phyloP scores from a whole-genome alignment of 2,797 vertebrate species.

The Catamblyrhynchus diadema region DNA sequence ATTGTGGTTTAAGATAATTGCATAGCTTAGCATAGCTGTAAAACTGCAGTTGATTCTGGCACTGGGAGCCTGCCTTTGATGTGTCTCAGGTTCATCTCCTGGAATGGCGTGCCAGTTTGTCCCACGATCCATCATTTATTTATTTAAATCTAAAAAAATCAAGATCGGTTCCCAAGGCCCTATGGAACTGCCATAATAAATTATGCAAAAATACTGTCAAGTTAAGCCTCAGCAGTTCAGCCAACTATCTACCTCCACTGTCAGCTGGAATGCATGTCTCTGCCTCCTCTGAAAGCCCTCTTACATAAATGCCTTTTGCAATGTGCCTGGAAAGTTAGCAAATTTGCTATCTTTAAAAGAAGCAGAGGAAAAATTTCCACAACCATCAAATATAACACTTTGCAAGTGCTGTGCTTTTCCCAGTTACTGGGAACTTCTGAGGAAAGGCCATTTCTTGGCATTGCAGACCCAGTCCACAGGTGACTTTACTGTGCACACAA shows the following conservation, averaged over 20 bases:
- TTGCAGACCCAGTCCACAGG: not conserved
- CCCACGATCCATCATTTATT: not conserved
- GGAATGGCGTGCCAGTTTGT: not conserved
- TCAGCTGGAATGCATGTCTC: not conserved
- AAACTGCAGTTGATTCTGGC: constrained; percentile 28
- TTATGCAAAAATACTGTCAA: constrained; percentile 10
- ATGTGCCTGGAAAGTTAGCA: not conserved
- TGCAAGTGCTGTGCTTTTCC: not conserved
- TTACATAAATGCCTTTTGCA: not conserved
- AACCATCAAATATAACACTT: not conserved
- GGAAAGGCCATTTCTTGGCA: not conserved
- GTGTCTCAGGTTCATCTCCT: constrained; percentile 3
- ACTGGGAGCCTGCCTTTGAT: not conserved
- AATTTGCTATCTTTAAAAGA: not conserved
- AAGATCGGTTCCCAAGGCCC: not conserved
- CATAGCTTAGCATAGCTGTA: not conserved
- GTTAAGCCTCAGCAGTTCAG: not conserved
- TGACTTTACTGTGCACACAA: not conserved
- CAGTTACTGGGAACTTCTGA: not conserved
- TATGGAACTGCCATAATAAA: not conserved
- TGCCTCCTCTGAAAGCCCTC: not conserved
- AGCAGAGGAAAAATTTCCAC: not conserved
- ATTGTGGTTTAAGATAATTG: not conserved
- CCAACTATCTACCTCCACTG: not conserved
- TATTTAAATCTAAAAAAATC: constrained; percentile 22